Base-by-base conservation (phyloP, 2,888 invertebrate species). In the Drosophila mimica region DNA sequence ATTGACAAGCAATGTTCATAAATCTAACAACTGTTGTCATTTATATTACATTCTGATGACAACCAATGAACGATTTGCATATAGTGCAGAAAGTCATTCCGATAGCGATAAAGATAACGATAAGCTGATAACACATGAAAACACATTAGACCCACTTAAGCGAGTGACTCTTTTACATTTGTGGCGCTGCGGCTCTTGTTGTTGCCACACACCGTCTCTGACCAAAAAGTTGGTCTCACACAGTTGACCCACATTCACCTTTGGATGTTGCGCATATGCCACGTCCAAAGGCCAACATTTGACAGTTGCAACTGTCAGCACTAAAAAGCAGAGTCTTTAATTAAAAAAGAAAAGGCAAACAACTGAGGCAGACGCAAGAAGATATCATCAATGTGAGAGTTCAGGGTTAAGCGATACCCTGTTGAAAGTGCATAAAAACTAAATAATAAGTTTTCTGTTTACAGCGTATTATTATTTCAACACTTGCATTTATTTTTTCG, bases 201-300 rank as follows among this genome's bases (percentile, higher is more conserved):
- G 36, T 31, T 54, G 54, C 30, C 20, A 60, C 36, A 48, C 31
- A 40, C 36, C 20, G 20, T 31, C 63, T 43, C 52, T 15, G 17
- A 30, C 20, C 15, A 28, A n/a, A 30, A 40, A 28, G 57, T 49
- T 49, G 46, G 36, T 28, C 51, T 15, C 28, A 17, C 13, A 38
- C 56, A 49, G 68, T 57, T 79, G 79, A 74, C 80, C 79, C 69
- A 70, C 70, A 71, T 79, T 66, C 62, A 54, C 20, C 49, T 48
- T 70, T 65, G 34, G 17, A 69, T 64, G 69, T 74, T 82, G 66
- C 82, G 60, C 71, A 80, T 80, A 82, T 79, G 80, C 66, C 63
- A 51, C 53, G 68, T 71, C 60, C 54, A 56, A 38, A 68, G 64
- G 54, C 40, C 33, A 40, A 67, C 51, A 69, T 57, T 63, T 61